Conservation (phyloP, 2,113 vertebrate genomes). For the Propithecus coquereli region DNA sequence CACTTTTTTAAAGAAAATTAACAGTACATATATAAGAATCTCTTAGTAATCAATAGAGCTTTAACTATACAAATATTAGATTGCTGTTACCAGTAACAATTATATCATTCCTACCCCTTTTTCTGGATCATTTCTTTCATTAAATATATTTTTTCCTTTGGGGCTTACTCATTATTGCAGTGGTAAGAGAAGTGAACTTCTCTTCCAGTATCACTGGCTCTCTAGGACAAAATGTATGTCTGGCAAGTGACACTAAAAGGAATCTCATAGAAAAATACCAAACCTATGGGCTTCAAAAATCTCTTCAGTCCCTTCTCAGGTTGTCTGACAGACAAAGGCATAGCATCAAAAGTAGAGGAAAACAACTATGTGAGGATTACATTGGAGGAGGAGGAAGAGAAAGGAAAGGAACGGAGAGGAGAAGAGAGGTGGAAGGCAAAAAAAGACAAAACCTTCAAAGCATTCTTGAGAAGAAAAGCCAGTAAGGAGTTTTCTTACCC, state of each 20-base stretch:
- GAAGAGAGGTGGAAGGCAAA: background rate
- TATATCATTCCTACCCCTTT: background rate
- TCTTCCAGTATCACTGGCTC: background rate
- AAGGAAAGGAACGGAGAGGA: background rate
- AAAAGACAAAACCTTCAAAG: background rate
- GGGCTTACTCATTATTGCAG: background rate
- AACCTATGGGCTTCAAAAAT: background rate
- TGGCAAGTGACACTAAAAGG: background rate
- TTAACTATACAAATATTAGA: background rate
- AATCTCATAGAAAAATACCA: background rate
- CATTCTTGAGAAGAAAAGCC: background rate
- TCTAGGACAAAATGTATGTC: background rate
- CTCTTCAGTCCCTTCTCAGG: background rate
- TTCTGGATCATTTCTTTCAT: background rate
- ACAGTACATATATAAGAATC: background rate
- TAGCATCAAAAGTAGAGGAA: background rate
- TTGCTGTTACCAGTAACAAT: background rate
- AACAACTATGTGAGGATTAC: background rate
- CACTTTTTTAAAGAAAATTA: constrained; percentile 2
- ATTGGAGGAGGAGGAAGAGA: background rate
- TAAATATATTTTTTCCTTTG: background rate
- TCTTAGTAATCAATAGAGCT: background rate
- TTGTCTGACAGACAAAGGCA: background rate
- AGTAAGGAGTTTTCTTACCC: background rate
- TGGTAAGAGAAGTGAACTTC: background rate